Percentiles rank a stretch among this genome's conserved stretches.
These are phyloP conservation scores for Leptinotarsa peninsularis DNA, from an alignment of 2,888 invertebrate genomes.

Conservation along the genomic window DNA sequence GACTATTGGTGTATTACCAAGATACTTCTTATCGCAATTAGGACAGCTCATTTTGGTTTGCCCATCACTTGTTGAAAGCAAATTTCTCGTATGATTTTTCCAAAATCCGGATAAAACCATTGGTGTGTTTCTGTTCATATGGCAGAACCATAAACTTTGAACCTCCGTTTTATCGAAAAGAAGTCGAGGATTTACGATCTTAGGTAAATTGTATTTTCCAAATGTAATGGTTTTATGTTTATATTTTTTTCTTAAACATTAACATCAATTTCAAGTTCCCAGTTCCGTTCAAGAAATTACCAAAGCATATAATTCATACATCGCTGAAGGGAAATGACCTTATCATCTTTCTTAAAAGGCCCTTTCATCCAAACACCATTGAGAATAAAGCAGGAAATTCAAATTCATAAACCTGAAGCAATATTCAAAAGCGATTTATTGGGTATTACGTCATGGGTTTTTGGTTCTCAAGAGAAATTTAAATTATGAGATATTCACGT, in stretches of 20 bases:
- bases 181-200: too few species aligned
- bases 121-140: too few species aligned
- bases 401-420: conserved; percentile 24
- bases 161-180: too few species aligned
- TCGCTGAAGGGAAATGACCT: conserved; percentile 21
- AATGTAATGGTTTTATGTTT: too few species aligned
- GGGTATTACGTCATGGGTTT: conserved; percentile 21
- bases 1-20: too few species aligned
- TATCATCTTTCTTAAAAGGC: conserved; percentile 15
- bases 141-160: too few species aligned
- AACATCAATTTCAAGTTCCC: background rate
- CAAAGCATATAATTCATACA: conserved; percentile 5
- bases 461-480: conserved; percentile 17
- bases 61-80: too few species aligned
- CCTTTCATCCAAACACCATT: conserved; percentile 17
- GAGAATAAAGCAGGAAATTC: conserved; percentile 25
- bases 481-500: conserved; percentile 22
- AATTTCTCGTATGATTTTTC: too few species aligned
- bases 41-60: too few species aligned
- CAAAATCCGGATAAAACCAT: too few species aligned
- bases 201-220: too few species aligned
- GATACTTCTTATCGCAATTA: too few species aligned
- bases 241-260: background rate
- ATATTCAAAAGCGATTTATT: conserved; percentile 18
- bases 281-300: background rate